These are phyloP conservation scores for Eupithecia insigniata DNA, from an alignment of 2,888 invertebrate genomes.

Conservation along the genomic window DNA sequence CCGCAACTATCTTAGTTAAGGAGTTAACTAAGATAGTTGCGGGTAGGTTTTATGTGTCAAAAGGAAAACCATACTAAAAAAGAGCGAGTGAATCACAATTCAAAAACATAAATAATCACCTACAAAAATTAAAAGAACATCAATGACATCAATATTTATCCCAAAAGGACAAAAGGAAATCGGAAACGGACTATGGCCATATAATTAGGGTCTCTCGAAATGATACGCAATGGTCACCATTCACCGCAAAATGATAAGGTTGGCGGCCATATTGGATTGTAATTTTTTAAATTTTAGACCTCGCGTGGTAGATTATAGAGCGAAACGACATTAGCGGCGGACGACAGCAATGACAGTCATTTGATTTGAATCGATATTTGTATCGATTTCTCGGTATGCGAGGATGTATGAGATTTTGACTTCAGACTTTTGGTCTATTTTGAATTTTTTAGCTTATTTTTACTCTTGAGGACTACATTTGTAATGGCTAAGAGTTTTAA, in stretches of 20 bases:
- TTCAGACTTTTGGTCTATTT: background rate
- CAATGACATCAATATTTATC: slow-evolving; percentile 39
- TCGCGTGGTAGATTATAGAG: slow-evolving; percentile 77
- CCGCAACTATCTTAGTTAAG: background rate
- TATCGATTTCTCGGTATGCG: slow-evolving; percentile 55
- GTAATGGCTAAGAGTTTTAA: too few relatives aligned
- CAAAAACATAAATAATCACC: slow-evolving; percentile 6
- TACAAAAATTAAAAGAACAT: slow-evolving; percentile 15
- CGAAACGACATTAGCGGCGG: slow-evolving; percentile 64
- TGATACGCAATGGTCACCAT: slow-evolving; percentile 60
- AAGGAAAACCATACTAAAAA: background rate
- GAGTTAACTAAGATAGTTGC: background rate
- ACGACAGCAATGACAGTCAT: slow-evolving; percentile 70
- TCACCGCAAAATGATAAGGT: slow-evolving; percentile 76
- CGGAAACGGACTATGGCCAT: slow-evolving; percentile 60
- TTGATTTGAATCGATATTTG: slow-evolving; percentile 58
- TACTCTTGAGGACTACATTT: too few relatives aligned
- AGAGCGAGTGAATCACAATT: slow-evolving; percentile 7
- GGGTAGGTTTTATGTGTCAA: background rate
- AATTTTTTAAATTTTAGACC: slow-evolving; percentile 75
- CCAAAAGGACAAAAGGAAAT: slow-evolving; percentile 58
- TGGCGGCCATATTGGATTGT: slow-evolving; percentile 68
- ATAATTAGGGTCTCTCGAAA: slow-evolving; percentile 63
- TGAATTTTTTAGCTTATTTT: too few relatives aligned
- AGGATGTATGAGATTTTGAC: slow-evolving; percentile 32